Evolutionary conservation across 1,140 invertebrate species (phyloP).

Genomic region (Tetragnatha versicolor): DNA sequence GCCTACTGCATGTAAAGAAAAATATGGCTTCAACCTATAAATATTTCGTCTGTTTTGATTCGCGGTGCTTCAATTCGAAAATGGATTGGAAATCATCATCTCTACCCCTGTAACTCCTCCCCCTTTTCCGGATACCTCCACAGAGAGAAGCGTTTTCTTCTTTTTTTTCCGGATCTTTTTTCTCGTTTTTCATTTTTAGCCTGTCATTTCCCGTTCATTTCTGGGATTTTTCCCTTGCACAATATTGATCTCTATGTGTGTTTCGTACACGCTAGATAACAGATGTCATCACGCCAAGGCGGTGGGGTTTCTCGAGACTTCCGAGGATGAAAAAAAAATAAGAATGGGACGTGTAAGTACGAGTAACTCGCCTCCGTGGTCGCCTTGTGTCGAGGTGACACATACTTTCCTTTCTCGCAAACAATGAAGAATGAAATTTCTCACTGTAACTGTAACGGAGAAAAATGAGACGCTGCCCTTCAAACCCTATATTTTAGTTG

Average conservation of each 20-base stretch:
- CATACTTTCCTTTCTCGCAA: no score
- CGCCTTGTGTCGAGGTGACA: no score
- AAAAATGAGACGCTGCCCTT: no score
- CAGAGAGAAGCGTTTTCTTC: neutral
- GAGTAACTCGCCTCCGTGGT: no score
- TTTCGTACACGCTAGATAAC: neutral
- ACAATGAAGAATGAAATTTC: no score
- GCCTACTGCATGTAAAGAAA: neutral
- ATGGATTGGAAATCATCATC: constrained; percentile 44
- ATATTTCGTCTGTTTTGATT: constrained; percentile 15
- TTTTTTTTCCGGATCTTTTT: neutral
- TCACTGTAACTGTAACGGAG: no score
- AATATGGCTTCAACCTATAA: neutral
- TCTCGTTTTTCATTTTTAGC: neutral
- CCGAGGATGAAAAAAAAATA: constrained; percentile 2
- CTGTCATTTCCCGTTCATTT: neutral
- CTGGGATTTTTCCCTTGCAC: neutral
- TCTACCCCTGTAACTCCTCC: constrained; percentile 5
- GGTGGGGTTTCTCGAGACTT: neutral
- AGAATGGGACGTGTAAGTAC: no score
- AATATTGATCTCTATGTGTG: constrained; percentile 12
- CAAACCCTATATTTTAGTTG: no score
- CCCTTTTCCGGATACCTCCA: neutral
- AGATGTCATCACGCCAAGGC: constrained; percentile 9
- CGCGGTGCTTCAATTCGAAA: constrained; percentile 29